A percentile compares a stretch with the other conserved stretches of the same genome.
phyloP scores from a whole-genome alignment of 2,797 vertebrate genomes.

The Anolis apletophallus region DNA sequence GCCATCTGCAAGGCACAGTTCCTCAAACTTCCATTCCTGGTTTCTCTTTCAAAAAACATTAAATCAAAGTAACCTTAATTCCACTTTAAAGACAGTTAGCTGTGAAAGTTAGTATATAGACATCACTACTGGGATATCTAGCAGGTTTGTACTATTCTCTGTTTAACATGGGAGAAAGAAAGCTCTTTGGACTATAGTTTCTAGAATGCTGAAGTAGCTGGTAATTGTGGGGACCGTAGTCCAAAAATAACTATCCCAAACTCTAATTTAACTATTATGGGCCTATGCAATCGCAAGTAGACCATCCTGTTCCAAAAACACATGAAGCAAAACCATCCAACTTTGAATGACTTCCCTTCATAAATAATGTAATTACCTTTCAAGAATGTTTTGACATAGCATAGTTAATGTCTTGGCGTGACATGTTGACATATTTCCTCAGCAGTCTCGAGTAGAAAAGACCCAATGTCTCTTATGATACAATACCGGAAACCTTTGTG shows the following conservation, averaged over 20 bases:
- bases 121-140: neutral
- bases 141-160: neutral
- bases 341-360: neutral
- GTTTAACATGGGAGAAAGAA: neutral
- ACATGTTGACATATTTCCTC: neutral
- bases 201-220: too few species aligned
- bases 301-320: neutral
- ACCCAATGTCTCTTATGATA: neutral
- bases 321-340: too few species aligned
- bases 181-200: too few species aligned
- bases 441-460: neutral
- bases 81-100: neutral
- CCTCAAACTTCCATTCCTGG: neutral
- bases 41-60: neutral
- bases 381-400: neutral
- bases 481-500: too few species aligned
- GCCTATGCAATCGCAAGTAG: neutral
- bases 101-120: neutral
- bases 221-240: too few species aligned
- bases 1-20: too few species aligned
- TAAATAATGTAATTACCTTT: neutral
- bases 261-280: neutral
- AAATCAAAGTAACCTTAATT: neutral
- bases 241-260: too few species aligned
- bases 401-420: too few species aligned